phyloP scores from a whole-genome alignment of 2,797 vertebrate species.

The Crocidura indochinensis region DNA sequence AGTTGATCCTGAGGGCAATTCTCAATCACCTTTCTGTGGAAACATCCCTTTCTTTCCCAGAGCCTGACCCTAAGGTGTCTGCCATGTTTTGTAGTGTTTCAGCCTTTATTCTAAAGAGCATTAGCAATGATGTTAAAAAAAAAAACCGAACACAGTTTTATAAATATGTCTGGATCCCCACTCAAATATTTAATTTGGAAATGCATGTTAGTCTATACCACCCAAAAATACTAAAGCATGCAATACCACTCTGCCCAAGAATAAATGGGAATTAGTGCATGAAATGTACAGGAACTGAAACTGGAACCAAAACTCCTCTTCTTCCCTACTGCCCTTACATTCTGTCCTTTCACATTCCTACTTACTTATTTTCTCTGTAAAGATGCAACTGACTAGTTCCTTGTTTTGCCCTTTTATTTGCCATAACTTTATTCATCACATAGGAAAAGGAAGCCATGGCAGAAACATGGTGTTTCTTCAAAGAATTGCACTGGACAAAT shows the following conservation, averaged over 20 bases:
- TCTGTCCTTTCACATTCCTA: not conserved
- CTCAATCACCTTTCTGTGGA: not conserved
- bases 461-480: not conserved
- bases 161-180: not conserved
- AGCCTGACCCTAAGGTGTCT: not conserved
- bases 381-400: not conserved
- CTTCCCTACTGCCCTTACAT: not conserved
- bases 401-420: not conserved
- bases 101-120: not conserved
- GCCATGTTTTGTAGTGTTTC: not conserved
- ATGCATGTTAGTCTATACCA: not conserved
- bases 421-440: not conserved
- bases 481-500: too few species aligned
- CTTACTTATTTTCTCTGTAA: not conserved
- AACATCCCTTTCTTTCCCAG: not conserved
- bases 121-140: not conserved
- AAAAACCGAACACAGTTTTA: not conserved
- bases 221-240: not conserved
- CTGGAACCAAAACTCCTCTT: not conserved
- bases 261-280: too few species aligned
- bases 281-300: too few species aligned
- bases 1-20: not conserved
- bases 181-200: constrained; percentile 7
- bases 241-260: too few species aligned
- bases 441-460: not conserved